Evolutionary conservation across 2,113 vertebrate species (phyloP), one percentile per base, ranked within the genome.

Genomic region (Damaliscus lunatus): DNA sequence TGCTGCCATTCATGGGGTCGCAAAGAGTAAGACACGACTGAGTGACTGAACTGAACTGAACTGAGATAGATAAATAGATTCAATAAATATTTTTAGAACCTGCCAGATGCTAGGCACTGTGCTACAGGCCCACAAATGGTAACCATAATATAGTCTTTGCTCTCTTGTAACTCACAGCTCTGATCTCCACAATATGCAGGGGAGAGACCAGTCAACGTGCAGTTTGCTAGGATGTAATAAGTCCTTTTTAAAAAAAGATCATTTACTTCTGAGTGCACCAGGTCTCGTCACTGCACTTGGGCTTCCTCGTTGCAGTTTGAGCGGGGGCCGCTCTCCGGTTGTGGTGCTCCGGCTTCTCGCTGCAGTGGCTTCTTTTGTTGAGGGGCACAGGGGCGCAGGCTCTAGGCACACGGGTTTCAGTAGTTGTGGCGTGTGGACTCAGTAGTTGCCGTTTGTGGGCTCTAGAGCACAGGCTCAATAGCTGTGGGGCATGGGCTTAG

Each of bases 1-100:
- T 62, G 60, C 60, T 62, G 60, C 31, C 1, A 14, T 33, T 62
- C 60, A 33, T 62, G 60, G 60, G 31, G 14, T 62, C 14, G 0
- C 60, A 33, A 33, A 62, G 60, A 62, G 14, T 62, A 33, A 31
- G 31, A 64, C 15, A 33, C 3, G 6, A 64, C 60, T 64, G 60
- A 64, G 6, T 3, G 14, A 33, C 31, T 64, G 31, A 64, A 33
- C 60, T 62, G 60, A 31, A 62, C 60, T 62, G 60, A 31, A 62
- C 60, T 33, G 60, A 62, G 31, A 36, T 1, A 82, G 50, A 82
- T 33, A 50, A 33, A 52, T 52, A 52, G 64, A 86, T 88, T 83
- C 86, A 84, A 90, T 21, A 96, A 87, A 36, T 53, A 77, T 50
- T 85, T 96, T 36, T 81, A 62, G 53, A 90, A 80, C 21, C 87